Percentiles rank a stretch among this genome's conserved stretches.
These are phyloP conservation scores for Synergus itoensis DNA, from an alignment of 2,888 invertebrate species.

Conservation along the genomic window DNA sequence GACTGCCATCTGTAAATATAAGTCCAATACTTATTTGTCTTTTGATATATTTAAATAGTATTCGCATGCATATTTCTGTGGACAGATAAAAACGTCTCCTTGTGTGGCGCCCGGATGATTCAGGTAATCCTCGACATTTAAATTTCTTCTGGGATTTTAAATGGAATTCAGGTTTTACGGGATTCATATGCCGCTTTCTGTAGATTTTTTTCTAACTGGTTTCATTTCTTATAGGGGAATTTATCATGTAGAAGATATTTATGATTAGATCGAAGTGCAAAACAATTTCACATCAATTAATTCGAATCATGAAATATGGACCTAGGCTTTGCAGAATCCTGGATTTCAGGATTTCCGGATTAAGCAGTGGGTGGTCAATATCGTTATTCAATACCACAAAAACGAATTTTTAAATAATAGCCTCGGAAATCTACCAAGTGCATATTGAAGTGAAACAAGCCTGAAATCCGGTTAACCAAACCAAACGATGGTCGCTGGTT, in stretches of 20 bases:
- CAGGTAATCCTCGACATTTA: conserved; percentile 3
- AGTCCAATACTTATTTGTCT: not conserved
- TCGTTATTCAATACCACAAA: not conserved
- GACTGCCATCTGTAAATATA: not conserved
- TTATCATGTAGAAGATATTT: not conserved
- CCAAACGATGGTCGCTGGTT: conserved; percentile 33
- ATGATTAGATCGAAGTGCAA: not conserved
- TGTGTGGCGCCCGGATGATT: not conserved
- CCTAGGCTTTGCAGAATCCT: not conserved
- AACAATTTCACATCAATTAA: not conserved
- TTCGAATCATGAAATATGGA: not conserved
- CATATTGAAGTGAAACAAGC: conserved; percentile 37
- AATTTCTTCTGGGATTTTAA: not conserved
- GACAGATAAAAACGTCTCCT: not conserved
- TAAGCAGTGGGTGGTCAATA: not conserved
- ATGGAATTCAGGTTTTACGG: conserved; percentile 12
- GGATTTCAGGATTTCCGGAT: not conserved
- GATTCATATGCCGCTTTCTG: not conserved
- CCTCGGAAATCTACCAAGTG: not conserved
- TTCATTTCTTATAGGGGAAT: not conserved
- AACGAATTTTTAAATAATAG: conserved; percentile 10
- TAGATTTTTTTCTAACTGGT: not conserved
- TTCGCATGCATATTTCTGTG: not conserved
- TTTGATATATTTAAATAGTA: not conserved
- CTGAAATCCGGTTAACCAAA: conserved; percentile 54